Evolutionary conservation across 2,113 vertebrate species (phyloP).

Genomic region (Trematocara macrostoma): DNA sequence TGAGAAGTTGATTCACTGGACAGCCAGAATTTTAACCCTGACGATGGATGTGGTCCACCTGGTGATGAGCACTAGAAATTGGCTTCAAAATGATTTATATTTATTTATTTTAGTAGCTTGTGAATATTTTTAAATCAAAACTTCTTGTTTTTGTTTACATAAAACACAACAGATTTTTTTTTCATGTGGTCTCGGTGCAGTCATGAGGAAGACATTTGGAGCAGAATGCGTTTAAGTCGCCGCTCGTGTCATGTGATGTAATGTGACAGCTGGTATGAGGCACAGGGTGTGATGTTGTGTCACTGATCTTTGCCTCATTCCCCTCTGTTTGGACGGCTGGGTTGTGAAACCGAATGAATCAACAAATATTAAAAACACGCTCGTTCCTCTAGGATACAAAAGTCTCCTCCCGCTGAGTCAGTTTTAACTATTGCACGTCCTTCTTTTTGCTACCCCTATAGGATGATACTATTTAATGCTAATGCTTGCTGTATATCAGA

Average conservation of each 20-base stretch:
- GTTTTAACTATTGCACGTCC: neutral
- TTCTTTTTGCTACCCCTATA: neutral
- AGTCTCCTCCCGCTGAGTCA: neutral
- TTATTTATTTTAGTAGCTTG: neutral
- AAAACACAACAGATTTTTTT: neutral
- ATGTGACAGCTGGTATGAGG: neutral
- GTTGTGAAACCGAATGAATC: conserved; percentile 37
- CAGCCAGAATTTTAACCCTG: neutral
- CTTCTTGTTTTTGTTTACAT: neutral
- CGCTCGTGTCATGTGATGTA: neutral
- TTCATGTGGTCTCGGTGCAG: neutral
- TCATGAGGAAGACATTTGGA: neutral
- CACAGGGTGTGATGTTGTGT: neutral
- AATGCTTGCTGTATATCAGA: neutral
- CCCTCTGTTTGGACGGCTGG: neutral
- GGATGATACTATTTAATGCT: neutral
- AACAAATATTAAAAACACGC: conserved; percentile 14
- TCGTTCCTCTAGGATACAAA: neutral
- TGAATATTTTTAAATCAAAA: neutral
- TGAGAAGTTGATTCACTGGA: neutral
- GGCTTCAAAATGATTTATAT: neutral
- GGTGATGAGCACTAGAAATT: neutral
- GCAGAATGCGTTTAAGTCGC: neutral
- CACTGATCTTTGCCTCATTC: conserved; percentile 5
- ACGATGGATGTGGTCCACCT: neutral